Evolutionary conservation across 1,140 invertebrate genomes (phyloP).

Genomic region (Globodera ellingtonae): DNA sequence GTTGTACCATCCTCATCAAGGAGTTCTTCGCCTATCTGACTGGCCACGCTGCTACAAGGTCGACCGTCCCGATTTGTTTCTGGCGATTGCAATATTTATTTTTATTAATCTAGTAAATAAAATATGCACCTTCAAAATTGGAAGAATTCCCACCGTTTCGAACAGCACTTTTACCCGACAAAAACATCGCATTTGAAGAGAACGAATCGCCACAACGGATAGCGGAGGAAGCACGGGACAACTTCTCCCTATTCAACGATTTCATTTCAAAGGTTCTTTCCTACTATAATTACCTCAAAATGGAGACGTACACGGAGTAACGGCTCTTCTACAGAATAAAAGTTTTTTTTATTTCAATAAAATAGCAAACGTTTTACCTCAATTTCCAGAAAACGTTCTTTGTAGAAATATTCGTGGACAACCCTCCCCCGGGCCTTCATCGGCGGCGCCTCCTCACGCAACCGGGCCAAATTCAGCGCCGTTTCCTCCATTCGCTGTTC

Average conservation of each 20-base stretch:
- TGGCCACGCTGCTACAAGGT: background rate
- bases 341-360: background rate
- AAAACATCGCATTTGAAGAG: background rate
- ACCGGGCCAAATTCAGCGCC: constrained; percentile 30
- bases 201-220: background rate
- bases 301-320: constrained; percentile 41
- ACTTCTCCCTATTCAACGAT: background rate
- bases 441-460: constrained; percentile 52
- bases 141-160: too few relatives aligned
- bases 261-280: background rate
- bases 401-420: constrained; percentile 61
- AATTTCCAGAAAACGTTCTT: constrained; percentile 55
- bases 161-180: background rate
- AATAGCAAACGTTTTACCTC: constrained; percentile 39
- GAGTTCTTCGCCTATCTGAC: background rate
- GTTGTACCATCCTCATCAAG: background rate
- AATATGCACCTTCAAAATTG: too few relatives aligned
- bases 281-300: constrained; percentile 15
- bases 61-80: background rate
- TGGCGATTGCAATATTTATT: background rate
- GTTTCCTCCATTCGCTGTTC: constrained; percentile 52
- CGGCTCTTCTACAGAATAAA: constrained; percentile 24
- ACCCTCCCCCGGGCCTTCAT: constrained; percentile 55
- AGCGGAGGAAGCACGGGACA: background rate
- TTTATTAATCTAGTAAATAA: too few relatives aligned